Evolutionary conservation across 2,797 vertebrate species (phyloP), one percentile per base, ranked within the genome.

Genomic region (Channallabes apus): DNA sequence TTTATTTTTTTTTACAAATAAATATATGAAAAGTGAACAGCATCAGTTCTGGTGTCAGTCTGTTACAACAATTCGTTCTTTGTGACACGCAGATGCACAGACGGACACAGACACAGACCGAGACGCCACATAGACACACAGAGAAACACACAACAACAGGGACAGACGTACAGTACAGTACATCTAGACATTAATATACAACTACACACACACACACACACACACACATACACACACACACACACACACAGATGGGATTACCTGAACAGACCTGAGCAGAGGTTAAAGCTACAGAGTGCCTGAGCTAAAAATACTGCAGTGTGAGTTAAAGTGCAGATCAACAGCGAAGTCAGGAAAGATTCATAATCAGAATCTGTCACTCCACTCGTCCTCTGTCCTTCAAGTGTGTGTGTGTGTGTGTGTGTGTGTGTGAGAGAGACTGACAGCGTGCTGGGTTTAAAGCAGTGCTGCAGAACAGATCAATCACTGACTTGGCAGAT

Each of bases 391-490:
- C 35, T 35, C 35, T 35, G 35, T 84, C 18, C 79, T 59, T 68
- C 32, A 68, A 65, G 73, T 41, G 7, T 61, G 29, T 82, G 32
- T 88, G 75, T 41, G 7, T 46, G 41, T 46, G 41, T 46, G 41
- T 64, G 62, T 64, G 62, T 11, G 61, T 56, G 24, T 85, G 67
- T 27, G 5, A n/a, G 59, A 61, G 18, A 87, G 86, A 89, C 56
- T 80, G 87, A 84, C 82, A 80, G 59, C 20, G 35, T 76, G 61
- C 68, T 18, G 51, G 73, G 73, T 29, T 77, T 65, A 64, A 80
- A 80, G 61, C 61, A 67, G 79, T 87, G 69, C 87, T 80, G 87
- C 86, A 87, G 76, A 85, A 32, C 58, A 61, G 84, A 86, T 89
- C 84, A 69, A 87, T 85, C 64, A 38, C 51, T n/a, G 32, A 71